A percentile compares a stretch with the other conserved stretches of the same genome.
phyloP scores from a whole-genome alignment of 1,140 invertebrate genomes.

The Zeugodacus cucurbitae region DNA sequence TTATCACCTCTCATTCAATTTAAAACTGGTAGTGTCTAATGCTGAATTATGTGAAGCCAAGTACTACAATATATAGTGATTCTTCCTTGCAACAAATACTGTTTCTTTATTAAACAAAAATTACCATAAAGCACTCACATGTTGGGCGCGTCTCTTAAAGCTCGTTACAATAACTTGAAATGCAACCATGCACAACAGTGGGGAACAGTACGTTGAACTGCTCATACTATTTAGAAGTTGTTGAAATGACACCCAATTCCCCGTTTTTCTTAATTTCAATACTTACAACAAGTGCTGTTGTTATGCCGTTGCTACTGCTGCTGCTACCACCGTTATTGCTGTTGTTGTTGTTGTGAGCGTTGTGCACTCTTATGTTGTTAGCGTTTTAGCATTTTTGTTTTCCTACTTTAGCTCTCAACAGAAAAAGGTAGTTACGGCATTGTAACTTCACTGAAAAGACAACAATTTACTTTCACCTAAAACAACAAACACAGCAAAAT shows the following conservation, averaged over 20 bases:
- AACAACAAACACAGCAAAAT: conserved; percentile 7
- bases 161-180: background rate
- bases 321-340: background rate
- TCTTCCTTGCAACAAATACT: too few relatives aligned
- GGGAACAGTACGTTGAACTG: conserved; percentile 20
- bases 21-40: too few relatives aligned
- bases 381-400: conserved; percentile 16
- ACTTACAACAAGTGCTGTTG: background rate
- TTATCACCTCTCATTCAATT: too few relatives aligned
- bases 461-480: conserved; percentile 35
- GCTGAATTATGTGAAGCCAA: too few relatives aligned
- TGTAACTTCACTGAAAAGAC: conserved; percentile 7
- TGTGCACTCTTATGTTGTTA: background rate
- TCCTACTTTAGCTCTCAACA: conserved; percentile 24
- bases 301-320: background rate
- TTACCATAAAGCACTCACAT: background rate
- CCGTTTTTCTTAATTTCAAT: conserved; percentile 16
- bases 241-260: conserved; percentile 7
- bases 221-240: background rate
- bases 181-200: conserved; percentile 12
- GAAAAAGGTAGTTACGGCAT: conserved; percentile 9
- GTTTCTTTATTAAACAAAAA: background rate
- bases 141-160: background rate
- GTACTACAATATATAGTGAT: too few relatives aligned
- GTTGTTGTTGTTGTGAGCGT: background rate